Evolutionary conservation across 2,113 vertebrate species (phyloP).

Genomic region (Neogobius melanostomus): DNA sequence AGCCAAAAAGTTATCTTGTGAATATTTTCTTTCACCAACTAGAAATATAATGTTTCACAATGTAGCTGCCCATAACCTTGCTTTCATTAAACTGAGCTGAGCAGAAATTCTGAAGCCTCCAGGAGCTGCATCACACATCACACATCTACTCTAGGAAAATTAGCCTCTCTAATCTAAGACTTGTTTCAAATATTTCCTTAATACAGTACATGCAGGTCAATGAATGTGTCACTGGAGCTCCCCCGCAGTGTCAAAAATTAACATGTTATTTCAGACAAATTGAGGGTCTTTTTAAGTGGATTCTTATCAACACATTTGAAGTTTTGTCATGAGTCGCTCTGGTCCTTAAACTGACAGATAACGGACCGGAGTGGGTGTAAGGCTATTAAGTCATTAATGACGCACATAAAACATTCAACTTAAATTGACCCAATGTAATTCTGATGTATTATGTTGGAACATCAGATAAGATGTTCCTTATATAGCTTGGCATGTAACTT

Average conservation of each 20-base stretch:
- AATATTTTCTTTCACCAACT: constrained; percentile 35
- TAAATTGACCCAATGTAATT: too few species aligned
- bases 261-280: constrained; percentile 9
- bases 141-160: constrained; percentile 16
- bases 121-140: constrained; percentile 36
- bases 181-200: background rate
- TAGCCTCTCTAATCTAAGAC: constrained; percentile 10
- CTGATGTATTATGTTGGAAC: background rate
- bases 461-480: too few species aligned
- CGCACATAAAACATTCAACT: too few species aligned
- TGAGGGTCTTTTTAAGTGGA: constrained; percentile 17
- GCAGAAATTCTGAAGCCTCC: constrained; percentile 2
- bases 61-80: constrained; percentile 17
- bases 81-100: constrained; percentile 30
- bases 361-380: too few species aligned
- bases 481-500: too few species aligned
- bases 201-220: background rate
- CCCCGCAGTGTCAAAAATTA: constrained; percentile 35
- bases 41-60: constrained; percentile 22
- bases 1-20: constrained; percentile 19
- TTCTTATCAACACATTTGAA: constrained; percentile 21
- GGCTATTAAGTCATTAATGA: too few species aligned
- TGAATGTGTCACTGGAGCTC: background rate
- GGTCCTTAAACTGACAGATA: constrained; percentile 5
- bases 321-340: constrained; percentile 10